A percentile compares a stretch with the other conserved stretches of the same genome.
Evolutionary conservation across 2,888 invertebrate species (phyloP).

Genomic region (Spilarctia lutea): DNA sequence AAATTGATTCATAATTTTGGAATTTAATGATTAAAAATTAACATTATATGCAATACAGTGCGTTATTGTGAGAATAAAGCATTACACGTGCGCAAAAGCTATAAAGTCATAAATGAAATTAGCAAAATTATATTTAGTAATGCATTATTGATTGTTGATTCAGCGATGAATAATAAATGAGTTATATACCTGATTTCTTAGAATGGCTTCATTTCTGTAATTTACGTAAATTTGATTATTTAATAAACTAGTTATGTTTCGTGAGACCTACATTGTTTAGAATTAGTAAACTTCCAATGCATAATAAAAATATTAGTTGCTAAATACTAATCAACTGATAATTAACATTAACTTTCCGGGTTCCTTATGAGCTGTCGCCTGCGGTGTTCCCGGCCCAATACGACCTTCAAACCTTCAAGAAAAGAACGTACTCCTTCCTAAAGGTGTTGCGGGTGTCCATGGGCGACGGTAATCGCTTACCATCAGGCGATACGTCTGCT

Average conservation of each 20-base stretch:
- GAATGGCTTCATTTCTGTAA: background rate
- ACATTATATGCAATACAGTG: background rate
- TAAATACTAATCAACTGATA: too few relatives aligned
- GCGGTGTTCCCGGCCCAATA: too few relatives aligned
- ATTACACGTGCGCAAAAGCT: background rate
- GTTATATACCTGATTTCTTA: constrained; percentile 6
- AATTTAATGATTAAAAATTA: background rate
- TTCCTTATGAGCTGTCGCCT: too few relatives aligned
- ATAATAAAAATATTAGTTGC: background rate
- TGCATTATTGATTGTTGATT: constrained; percentile 1
- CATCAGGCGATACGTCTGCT: too few relatives aligned
- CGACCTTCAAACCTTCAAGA: too few relatives aligned
- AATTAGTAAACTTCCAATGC: too few relatives aligned
- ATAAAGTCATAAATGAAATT: background rate
- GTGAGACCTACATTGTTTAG: too few relatives aligned
- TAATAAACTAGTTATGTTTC: background rate
- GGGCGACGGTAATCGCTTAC: too few relatives aligned
- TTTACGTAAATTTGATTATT: background rate
- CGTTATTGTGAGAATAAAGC: background rate
- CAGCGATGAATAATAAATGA: constrained; percentile 11
- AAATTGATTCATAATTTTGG: background rate
- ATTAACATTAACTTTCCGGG: too few relatives aligned
- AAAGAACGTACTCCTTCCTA: too few relatives aligned
- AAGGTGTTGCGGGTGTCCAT: too few relatives aligned
- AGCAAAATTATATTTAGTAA: background rate